These are phyloP conservation scores for Cryptomyrus ogoouensis DNA, from an alignment of 2,113 vertebrate species.

Conservation along the genomic window DNA sequence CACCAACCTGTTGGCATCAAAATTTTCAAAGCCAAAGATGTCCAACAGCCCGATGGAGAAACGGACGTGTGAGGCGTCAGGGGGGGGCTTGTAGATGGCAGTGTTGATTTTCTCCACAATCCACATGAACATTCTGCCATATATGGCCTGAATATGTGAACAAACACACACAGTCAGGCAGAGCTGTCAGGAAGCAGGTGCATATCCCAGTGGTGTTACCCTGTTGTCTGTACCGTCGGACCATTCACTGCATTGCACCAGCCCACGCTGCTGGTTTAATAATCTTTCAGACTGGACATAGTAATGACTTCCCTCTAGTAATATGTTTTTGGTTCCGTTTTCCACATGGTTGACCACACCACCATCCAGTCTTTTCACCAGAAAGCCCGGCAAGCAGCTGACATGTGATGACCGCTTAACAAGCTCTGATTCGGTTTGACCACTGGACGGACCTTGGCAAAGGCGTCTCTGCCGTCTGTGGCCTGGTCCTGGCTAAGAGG, in stretches of 20 bases:
- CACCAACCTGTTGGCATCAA: constrained; percentile 78
- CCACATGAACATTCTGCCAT: constrained; percentile 74
- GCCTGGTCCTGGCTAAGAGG: constrained; percentile 73
- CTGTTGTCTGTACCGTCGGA: background rate
- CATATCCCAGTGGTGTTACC: background rate
- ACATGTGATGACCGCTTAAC: background rate
- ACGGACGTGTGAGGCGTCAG: constrained; percentile 38
- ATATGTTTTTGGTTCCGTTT: background rate
- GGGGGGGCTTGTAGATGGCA: constrained; percentile 62
- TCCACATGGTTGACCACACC: background rate
- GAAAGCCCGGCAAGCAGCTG: background rate
- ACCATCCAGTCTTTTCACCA: background rate
- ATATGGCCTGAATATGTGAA: constrained; percentile 55
- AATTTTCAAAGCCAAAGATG: constrained; percentile 97
- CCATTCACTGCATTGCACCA: background rate
- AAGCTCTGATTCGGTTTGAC: background rate
- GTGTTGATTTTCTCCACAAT: constrained; percentile 83
- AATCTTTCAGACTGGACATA: background rate
- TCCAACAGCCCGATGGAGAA: constrained; percentile 84
- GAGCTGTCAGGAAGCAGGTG: background rate
- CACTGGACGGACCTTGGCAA: constrained; percentile 74
- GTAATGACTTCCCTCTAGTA: background rate
- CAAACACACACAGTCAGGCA: background rate
- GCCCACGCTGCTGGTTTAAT: background rate
- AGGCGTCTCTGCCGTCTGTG: constrained; percentile 77